phyloP scores from a whole-genome alignment of 1,140 invertebrate species.

The Lanistes nyassanus region DNA sequence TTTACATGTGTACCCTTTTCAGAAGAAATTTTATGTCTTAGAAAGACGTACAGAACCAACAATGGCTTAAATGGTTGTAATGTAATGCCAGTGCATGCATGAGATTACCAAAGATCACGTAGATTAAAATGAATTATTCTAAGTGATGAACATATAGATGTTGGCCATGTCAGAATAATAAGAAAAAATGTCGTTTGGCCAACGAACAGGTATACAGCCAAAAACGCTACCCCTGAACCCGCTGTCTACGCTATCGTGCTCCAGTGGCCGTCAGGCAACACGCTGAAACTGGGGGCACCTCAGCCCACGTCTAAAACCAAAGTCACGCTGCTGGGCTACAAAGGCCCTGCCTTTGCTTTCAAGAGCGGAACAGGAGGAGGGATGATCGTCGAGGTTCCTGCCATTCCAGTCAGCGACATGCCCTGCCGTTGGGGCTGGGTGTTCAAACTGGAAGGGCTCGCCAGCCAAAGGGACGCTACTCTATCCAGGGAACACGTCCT shows the following conservation, averaged over 20 bases:
- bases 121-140: no score
- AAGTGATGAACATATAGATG: no score
- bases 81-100: no score
- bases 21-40: no score
- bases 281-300: constrained; percentile 35
- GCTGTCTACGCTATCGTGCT: constrained; percentile 47
- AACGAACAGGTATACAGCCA: constrained; percentile 40
- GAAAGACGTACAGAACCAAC: no score
- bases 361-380: constrained; percentile 16
- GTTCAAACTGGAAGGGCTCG: constrained; percentile 35
- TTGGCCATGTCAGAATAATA: no score
- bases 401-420: constrained; percentile 35
- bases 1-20: no score
- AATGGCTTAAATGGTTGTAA: no score
- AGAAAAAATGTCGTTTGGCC: no score
- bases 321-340: constrained; percentile 44
- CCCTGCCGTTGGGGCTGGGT: constrained; percentile 51
- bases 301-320: constrained; percentile 22
- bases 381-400: constrained; percentile 40
- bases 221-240: not conserved
- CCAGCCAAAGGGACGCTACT: constrained; percentile 8
- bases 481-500: not conserved
- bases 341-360: constrained; percentile 23
- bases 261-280: constrained; percentile 37
- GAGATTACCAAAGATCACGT: no score